These are phyloP conservation scores for Lepidurus arcticus DNA, from an alignment of 1,140 invertebrate genomes.

Conservation along the genomic window DNA sequence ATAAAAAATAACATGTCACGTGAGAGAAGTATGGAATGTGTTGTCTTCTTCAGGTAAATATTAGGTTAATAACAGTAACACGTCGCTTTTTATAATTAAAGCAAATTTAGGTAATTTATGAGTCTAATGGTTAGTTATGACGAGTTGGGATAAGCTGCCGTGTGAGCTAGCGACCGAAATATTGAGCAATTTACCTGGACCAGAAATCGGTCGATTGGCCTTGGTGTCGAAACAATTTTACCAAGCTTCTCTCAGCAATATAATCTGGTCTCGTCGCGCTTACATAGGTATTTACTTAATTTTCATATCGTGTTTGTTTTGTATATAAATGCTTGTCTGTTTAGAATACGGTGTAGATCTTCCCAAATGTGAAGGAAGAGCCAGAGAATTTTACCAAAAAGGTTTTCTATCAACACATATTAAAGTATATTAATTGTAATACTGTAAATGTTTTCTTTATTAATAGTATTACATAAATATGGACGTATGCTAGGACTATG, in stretches of 20 bases:
- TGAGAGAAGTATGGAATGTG: no score
- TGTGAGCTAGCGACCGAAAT: background rate
- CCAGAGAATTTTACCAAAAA: constrained; percentile 27
- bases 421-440: background rate
- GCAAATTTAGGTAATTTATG: no score
- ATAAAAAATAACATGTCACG: no score
- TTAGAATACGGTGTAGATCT: constrained; percentile 23
- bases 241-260: background rate
- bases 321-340: background rate
- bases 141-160: background rate
- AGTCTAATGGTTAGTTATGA: background rate
- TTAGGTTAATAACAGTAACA: no score
- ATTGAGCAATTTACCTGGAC: background rate
- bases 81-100: no score
- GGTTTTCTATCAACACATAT: background rate
- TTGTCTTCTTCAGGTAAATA: no score
- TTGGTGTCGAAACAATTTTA: constrained; percentile 13
- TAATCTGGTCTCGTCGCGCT: background rate
- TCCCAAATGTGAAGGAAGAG: background rate
- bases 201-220: background rate
- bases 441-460: background rate
- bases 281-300: background rate
- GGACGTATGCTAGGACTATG: constrained; percentile 28
- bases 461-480: constrained; percentile 27
- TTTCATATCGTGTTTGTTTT: background rate